A percentile compares a stretch with the other conserved stretches of the same genome.
Evolutionary conservation across 2,888 invertebrate species (phyloP).

Genomic region (Dermolepida albohirtum): DNA sequence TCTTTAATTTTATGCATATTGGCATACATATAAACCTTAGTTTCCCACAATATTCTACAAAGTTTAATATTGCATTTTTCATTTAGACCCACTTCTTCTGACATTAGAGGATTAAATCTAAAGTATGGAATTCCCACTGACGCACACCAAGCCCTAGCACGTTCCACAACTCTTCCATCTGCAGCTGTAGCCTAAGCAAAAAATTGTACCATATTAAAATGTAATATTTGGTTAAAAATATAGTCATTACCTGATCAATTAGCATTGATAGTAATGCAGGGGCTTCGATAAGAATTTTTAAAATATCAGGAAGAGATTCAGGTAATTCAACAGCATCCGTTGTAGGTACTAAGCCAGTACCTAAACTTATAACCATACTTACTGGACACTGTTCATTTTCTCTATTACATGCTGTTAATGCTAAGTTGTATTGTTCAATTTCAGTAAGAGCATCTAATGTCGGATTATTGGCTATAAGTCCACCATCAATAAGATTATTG

Average conservation of each 20-base stretch:
- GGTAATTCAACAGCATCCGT: constrained; percentile 82
- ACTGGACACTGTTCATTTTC: constrained; percentile 74
- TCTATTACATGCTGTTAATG: constrained; percentile 77
- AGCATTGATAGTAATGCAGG: constrained; percentile 85
- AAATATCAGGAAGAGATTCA: constrained; percentile 84
- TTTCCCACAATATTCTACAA: constrained; percentile 91
- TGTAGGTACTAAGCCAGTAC: constrained; percentile 81
- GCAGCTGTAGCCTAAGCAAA: constrained; percentile 83
- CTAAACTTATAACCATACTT: constrained; percentile 82
- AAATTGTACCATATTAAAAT: constrained; percentile 6
- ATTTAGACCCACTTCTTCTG: constrained; percentile 89
- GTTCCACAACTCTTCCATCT: constrained; percentile 94
- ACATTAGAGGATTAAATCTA: constrained; percentile 86
- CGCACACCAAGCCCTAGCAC: constrained; percentile 94
- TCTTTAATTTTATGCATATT: constrained; percentile 72
- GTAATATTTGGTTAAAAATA: neutral
- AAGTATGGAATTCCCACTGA: constrained; percentile 88
- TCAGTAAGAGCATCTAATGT: constrained; percentile 95
- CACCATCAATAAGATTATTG: constrained; percentile 88
- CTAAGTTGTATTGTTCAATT: constrained; percentile 88
- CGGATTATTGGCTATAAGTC: constrained; percentile 96
- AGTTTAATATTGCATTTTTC: constrained; percentile 85
- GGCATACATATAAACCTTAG: constrained; percentile 83
- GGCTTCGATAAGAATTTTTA: constrained; percentile 83
- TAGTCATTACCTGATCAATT: constrained; percentile 81